Percentiles rank a stretch among this genome's conserved stretches.
Evolutionary conservation across 1,140 invertebrate species (phyloP).

Genomic region (Heliothis virescens): DNA sequence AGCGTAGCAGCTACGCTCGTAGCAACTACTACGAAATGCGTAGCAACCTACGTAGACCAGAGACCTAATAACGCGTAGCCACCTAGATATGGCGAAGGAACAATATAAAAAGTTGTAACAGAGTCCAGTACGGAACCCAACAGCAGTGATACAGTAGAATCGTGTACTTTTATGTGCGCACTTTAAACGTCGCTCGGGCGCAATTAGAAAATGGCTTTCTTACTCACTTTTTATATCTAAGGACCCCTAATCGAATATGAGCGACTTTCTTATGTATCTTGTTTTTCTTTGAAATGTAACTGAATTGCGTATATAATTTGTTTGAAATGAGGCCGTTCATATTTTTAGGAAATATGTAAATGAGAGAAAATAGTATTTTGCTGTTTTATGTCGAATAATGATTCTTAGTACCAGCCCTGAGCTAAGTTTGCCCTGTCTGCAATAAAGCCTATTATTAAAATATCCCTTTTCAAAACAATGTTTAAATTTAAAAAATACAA

Average conservation of each 20-base stretch:
- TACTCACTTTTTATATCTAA: conserved; percentile 52
- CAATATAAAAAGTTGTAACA: conserved; percentile 21
- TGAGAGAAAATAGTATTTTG: too few species aligned
- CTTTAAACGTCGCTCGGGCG: conserved; percentile 61
- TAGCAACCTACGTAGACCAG: conserved; percentile 11
- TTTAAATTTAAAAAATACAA: too few species aligned
- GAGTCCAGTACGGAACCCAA: conserved; percentile 39
- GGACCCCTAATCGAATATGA: conserved; percentile 44
- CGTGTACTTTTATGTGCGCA: conserved; percentile 55
- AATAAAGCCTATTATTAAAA: too few species aligned
- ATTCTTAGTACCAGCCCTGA: too few species aligned
- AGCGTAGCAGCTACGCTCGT: neutral
- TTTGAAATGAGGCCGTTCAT: neutral
- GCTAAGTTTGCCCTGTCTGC: too few species aligned
- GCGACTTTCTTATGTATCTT: conserved; percentile 1
- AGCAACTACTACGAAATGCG: neutral
- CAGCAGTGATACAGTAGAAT: conserved; percentile 40
- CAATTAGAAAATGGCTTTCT: conserved; percentile 72
- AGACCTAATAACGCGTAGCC: neutral
- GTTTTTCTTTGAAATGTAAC: neutral
- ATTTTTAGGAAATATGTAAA: too few species aligned
- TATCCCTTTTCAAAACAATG: too few species aligned
- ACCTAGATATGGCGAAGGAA: neutral
- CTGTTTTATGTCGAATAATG: too few species aligned
- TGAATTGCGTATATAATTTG: neutral